Evolutionary conservation across 2,888 invertebrate species (phyloP).

Genomic region (Dendrolimus pini): DNA sequence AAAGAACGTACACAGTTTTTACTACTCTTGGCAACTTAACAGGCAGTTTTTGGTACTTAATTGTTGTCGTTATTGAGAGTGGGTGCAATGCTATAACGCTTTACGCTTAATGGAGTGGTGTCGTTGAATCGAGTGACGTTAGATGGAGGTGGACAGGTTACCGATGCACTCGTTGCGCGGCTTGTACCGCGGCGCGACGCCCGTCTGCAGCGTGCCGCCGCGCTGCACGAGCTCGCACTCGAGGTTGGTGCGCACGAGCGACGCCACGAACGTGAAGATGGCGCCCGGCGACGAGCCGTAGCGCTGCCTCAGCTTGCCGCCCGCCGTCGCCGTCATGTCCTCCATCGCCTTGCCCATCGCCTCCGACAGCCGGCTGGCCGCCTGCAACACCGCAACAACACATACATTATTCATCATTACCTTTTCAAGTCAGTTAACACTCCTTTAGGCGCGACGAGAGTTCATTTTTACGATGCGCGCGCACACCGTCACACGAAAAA

Average conservation of each 20-base stretch:
- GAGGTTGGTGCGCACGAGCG: slow-evolving; percentile 92
- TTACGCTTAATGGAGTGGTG: no score
- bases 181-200: slow-evolving; percentile 75
- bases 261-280: slow-evolving; percentile 92
- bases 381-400: slow-evolving; percentile 63
- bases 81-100: no score
- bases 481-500: no score
- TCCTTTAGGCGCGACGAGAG: no score
- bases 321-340: slow-evolving; percentile 93
- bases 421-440: background rate
- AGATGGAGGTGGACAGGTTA: no score
- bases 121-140: no score
- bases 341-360: slow-evolving; percentile 96
- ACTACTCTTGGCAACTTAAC: no score
- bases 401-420: background rate
- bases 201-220: slow-evolving; percentile 82
- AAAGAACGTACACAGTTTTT: no score
- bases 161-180: slow-evolving; percentile 34
- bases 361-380: slow-evolving; percentile 84
- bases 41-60: no score
- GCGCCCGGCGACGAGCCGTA: slow-evolving; percentile 69
- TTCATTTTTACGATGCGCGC: no score
- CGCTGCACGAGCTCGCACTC: slow-evolving; percentile 94
- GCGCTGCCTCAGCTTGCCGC: slow-evolving; percentile 86
- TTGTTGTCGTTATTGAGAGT: no score